Evolutionary conservation across 2,888 invertebrate species (phyloP).

Genomic region (Plagiodera versicolora): DNA sequence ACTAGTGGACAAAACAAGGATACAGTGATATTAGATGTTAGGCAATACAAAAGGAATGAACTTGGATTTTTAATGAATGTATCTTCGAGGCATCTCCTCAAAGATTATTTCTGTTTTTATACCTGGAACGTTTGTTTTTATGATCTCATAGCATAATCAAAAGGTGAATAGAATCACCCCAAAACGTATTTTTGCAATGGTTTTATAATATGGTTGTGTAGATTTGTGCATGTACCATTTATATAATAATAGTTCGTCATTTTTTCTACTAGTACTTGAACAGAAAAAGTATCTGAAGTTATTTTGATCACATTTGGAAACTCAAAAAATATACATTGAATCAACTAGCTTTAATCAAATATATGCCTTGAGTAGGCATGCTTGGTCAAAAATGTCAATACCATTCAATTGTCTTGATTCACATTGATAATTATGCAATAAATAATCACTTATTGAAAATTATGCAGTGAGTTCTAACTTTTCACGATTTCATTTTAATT

Average conservation of each 20-base stretch:
- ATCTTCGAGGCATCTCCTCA: background rate
- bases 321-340: no score
- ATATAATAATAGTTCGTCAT: conserved; percentile 31
- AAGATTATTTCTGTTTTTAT: background rate
- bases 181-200: conserved; percentile 50
- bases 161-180: conserved; percentile 38
- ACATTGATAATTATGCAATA: no score
- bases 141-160: conserved; percentile 49
- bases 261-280: conserved; percentile 31
- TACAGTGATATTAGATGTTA: no score
- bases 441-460: no score
- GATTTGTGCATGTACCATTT: conserved; percentile 33
- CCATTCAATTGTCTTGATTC: no score
- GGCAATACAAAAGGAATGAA: background rate
- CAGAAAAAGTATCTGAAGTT: conserved; percentile 1
- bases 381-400: no score
- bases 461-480: no score
- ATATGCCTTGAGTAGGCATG: no score
- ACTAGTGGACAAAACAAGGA: no score
- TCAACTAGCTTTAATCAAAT: no score
- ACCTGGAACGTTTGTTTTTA: conserved; percentile 22
- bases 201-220: conserved; percentile 43
- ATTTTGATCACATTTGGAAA: background rate
- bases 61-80: background rate
- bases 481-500: no score